A percentile compares a stretch with the other conserved stretches of the same genome.
Evolutionary conservation across 2,888 invertebrate species (phyloP).

Genomic region (Dione vanillae): DNA sequence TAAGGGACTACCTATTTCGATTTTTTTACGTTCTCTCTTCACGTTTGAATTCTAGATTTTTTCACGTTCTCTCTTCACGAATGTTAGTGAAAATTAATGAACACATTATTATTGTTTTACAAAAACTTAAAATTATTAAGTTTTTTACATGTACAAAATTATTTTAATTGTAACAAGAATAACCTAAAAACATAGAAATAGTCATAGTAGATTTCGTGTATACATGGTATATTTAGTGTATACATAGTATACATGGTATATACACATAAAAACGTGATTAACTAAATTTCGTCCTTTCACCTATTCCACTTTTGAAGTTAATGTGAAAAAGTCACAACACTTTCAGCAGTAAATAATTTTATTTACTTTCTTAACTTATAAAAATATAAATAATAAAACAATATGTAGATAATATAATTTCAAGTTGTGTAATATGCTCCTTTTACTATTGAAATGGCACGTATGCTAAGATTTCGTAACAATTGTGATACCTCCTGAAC

Average conservation of each 20-base stretch:
- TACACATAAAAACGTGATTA: constrained; percentile 35
- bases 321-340: constrained; percentile 53
- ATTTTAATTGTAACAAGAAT: not conserved
- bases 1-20: too few species aligned
- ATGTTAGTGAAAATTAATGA: too few species aligned
- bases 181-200: not conserved
- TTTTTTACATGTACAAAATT: not conserved
- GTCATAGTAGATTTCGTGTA: not conserved
- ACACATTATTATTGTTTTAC: too few species aligned
- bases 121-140: too few species aligned
- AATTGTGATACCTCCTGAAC: constrained; percentile 30
- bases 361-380: too few species aligned
- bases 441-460: not conserved
- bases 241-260: constrained; percentile 8
- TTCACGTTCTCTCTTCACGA: too few species aligned
- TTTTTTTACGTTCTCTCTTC: too few species aligned
- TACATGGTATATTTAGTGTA: too few species aligned
- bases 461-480: constrained; percentile 2
- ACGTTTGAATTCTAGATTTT: too few species aligned
- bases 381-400: too few species aligned
- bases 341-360: too few species aligned
- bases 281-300: constrained; percentile 51
- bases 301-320: constrained; percentile 55
- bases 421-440: not conserved
- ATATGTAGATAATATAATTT: not conserved